phyloP scores from a whole-genome alignment of 2,888 invertebrate species.

The Diplolepis rosae region DNA sequence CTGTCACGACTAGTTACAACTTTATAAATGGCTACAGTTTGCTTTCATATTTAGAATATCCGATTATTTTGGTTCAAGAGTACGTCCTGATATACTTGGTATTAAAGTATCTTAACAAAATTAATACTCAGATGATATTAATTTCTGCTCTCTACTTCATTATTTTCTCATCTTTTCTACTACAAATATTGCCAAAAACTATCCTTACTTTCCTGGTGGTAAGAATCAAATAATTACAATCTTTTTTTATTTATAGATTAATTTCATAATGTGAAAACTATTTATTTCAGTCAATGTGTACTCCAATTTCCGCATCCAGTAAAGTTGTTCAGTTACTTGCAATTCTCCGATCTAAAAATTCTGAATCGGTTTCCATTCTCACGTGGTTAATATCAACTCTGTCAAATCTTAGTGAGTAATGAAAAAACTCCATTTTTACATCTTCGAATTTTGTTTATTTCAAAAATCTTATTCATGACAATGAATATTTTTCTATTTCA shows the following conservation, averaged over 20 bases:
- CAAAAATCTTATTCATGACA: neutral
- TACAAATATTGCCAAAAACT: slow-evolving; percentile 73
- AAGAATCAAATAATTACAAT: slow-evolving; percentile 61
- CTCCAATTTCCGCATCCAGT: slow-evolving; percentile 88
- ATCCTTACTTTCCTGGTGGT: slow-evolving; percentile 80
- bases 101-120: slow-evolving; percentile 79
- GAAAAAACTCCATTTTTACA: neutral
- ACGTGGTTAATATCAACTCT: slow-evolving; percentile 89
- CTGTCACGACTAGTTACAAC: slow-evolving; percentile 88
- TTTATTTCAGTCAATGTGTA: slow-evolving; percentile 73
- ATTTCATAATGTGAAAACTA: neutral
- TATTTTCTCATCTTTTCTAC: slow-evolving; percentile 67
- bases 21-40: slow-evolving; percentile 83
- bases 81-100: slow-evolving; percentile 83
- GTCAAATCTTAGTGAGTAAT: slow-evolving; percentile 85
- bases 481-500: slow-evolving; percentile 70
- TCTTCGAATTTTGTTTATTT: slow-evolving; percentile 14
- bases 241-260: neutral
- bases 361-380: slow-evolving; percentile 84
- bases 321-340: slow-evolving; percentile 86
- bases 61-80: slow-evolving; percentile 85
- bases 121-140: slow-evolving; percentile 72
- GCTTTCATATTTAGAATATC: slow-evolving; percentile 89
- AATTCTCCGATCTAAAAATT: slow-evolving; percentile 82
- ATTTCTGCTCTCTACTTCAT: slow-evolving; percentile 69